Evolutionary conservation across 2,113 vertebrate genomes (phyloP).

Genomic region (Perca schrenkii): DNA sequence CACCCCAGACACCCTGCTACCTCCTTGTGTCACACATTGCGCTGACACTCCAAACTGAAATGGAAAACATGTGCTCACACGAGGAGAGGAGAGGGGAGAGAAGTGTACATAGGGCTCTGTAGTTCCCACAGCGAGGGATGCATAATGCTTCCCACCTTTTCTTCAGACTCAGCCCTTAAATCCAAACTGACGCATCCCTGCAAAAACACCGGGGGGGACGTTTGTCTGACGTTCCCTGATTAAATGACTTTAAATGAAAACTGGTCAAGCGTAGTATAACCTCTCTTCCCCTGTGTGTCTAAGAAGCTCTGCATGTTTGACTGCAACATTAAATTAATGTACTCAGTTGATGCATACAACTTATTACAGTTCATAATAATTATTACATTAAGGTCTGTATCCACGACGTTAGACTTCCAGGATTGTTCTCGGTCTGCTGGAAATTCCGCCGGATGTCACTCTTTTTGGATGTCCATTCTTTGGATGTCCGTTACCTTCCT

Average conservation of each 20-base stretch:
- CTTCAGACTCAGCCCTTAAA: constrained; percentile 33
- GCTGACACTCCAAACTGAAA: constrained; percentile 51
- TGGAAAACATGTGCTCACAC: constrained; percentile 63
- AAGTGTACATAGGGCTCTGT: constrained; percentile 30
- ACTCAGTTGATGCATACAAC: not conserved
- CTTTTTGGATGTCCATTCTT: too few species aligned
- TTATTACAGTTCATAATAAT: not conserved
- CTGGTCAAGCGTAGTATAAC: not conserved
- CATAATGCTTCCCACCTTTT: constrained; percentile 24
- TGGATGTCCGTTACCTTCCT: too few species aligned
- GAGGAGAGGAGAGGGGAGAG: constrained; percentile 49
- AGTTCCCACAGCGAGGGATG: constrained; percentile 39
- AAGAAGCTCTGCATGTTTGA: not conserved
- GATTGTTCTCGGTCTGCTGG: too few species aligned
- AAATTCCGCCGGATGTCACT: too few species aligned
- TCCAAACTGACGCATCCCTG: constrained; percentile 45
- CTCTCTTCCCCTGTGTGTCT: constrained; percentile 8
- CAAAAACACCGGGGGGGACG: constrained; percentile 34
- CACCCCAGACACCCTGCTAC: constrained; percentile 29
- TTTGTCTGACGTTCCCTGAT: constrained; percentile 38
- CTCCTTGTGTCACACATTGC: constrained; percentile 54
- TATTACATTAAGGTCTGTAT: not conserved
- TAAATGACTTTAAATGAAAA: constrained; percentile 28
- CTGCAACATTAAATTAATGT: not conserved
- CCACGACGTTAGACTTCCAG: too few species aligned